These are phyloP conservation scores for Ranitomeya imitator DNA, from an alignment of 2,113 vertebrate species.

Conservation along the genomic window DNA sequence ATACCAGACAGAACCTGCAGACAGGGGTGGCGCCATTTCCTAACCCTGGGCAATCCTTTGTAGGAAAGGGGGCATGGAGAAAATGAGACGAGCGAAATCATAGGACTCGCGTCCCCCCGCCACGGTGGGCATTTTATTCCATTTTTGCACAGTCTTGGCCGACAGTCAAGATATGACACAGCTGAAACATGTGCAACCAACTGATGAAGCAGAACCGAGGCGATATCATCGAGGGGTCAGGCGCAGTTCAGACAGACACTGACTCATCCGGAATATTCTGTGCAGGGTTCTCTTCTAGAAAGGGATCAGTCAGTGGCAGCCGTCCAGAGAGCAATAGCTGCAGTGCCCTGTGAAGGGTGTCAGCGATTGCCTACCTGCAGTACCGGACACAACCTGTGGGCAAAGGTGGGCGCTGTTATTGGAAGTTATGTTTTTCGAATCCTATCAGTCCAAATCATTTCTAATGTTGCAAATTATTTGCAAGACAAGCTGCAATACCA, in stretches of 20 bases:
- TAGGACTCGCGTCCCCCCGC: no score
- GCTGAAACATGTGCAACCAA: not conserved
- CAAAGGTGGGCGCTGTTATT: no score
- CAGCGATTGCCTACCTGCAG: no score
- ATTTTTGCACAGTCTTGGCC: not conserved
- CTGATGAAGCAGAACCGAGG: not conserved
- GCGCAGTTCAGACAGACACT: not conserved
- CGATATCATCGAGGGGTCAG: not conserved
- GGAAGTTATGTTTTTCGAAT: no score
- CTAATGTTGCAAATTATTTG: no score
- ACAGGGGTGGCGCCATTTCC: no score
- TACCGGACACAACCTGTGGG: no score
- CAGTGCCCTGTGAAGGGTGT: not conserved
- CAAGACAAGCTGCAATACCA: no score
- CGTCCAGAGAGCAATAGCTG: slow-evolving; percentile 5
- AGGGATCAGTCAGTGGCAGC: not conserved
- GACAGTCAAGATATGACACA: slow-evolving; percentile 12
- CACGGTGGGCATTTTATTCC: no score
- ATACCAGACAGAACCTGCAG: no score
- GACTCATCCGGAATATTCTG: not conserved
- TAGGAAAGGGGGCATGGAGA: not conserved
- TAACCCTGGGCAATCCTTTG: no score
- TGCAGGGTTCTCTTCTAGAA: not conserved
- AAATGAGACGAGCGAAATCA: not conserved
- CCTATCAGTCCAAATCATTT: no score